Evolutionary conservation across 2,113 vertebrate genomes (phyloP), one percentile per base, ranked within the genome.

Genomic region (Alaudala cheleensis): DNA sequence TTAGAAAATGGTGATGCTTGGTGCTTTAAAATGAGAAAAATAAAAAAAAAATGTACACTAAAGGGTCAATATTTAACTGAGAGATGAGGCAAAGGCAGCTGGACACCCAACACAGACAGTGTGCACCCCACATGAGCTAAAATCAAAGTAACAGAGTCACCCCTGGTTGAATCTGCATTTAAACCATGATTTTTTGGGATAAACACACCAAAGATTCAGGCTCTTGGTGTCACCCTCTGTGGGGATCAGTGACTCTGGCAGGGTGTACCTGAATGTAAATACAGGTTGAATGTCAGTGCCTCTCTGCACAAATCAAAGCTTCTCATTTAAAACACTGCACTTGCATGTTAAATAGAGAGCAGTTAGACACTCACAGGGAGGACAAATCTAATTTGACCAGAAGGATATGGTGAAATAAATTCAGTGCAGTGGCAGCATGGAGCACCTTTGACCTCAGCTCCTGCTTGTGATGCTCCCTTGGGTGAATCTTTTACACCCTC

Each of bases 271-370:
- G 70, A 93, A 86, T 77, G 67, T 69, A 95, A 95, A 92, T 56
- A 80, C 6, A 70, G 92, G 80, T 24, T 61, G 88, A 94, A 85
- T 6, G 12, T 80, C 93, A 92, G 11, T 29, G 66, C 74, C 50
- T 90, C 76, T 34, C 72, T 53, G 82, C 86, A 90, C 90, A 93
- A 94, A 93, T 90, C 79, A 94, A 90, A 86, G 58, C 50, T 72
- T 83, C 82, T 93, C 33, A 26, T 94, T 93, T 76, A 86, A 92
- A 93, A 77, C 66, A 90, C 18, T 76, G 54, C 71, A 54, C 66
- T 89, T 90, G 93, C 96, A 92, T 92, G 90, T 66, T 83, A 88
- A 90, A 53, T 66, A 92, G 82, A 69, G 79, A 95, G 76, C 91
- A 93, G 81, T 94, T 90, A 92, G 74, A 77, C 79, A 90, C 88